phyloP scores from a whole-genome alignment of 2,888 invertebrate genomes.

The Sinopyrophorus schimmeli region DNA sequence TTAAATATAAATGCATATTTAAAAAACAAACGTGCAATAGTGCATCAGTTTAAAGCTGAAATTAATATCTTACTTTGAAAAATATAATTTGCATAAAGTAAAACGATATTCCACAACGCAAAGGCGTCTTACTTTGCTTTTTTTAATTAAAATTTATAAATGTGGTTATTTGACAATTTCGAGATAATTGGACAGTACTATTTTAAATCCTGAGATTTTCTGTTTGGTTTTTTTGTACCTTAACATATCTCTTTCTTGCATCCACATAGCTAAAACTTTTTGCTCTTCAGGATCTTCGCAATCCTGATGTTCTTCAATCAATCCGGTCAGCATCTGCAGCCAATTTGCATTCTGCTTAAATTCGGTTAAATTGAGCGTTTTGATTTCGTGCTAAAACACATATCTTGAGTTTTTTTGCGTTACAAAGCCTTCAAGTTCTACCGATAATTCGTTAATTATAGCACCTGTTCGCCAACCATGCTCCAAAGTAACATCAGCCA shows the following conservation, averaged over 20 bases:
- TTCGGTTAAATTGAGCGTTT: slow-evolving; percentile 77
- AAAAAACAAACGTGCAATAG: too few species aligned
- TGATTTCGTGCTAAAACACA: slow-evolving; percentile 79
- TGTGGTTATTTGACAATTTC: too few species aligned
- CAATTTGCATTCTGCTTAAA: slow-evolving; percentile 90
- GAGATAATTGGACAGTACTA: background rate
- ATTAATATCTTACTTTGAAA: too few species aligned
- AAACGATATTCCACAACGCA: too few species aligned
- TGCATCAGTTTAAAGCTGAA: too few species aligned
- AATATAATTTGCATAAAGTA: background rate
- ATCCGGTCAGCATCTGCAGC: slow-evolving; percentile 87
- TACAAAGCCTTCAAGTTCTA: too few species aligned
- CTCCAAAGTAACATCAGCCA: slow-evolving; percentile 93
- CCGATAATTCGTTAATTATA: slow-evolving; percentile 91
- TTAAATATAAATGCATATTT: too few species aligned
- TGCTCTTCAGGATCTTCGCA: slow-evolving; percentile 70
- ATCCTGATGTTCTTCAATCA: slow-evolving; percentile 89
- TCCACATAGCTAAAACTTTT: slow-evolving; percentile 74
- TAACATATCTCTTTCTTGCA: slow-evolving; percentile 74
- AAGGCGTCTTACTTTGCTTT: too few species aligned
- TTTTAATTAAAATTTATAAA: too few species aligned
- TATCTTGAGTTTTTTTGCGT: slow-evolving; percentile 1
- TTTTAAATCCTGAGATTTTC: background rate
- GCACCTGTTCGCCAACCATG: slow-evolving; percentile 98
- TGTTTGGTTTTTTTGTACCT: slow-evolving; percentile 57